These are phyloP conservation scores for Drosophila engyochracea DNA, from an alignment of 2,888 invertebrate genomes.

Conservation along the genomic window DNA sequence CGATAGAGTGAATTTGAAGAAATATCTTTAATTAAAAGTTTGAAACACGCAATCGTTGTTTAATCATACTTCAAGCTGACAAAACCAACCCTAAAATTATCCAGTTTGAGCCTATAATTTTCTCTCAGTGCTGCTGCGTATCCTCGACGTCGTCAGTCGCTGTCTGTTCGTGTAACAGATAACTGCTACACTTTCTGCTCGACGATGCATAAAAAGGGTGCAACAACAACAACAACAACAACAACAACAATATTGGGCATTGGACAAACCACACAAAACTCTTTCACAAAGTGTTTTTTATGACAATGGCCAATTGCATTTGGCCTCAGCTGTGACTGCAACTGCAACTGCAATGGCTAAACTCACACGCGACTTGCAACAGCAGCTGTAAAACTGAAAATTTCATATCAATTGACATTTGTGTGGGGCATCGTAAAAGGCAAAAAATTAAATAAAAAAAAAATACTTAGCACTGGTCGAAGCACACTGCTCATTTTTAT, in stretches of 20 bases:
- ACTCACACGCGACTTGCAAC: conserved; percentile 68
- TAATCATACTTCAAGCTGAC: not conserved
- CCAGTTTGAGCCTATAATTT: conserved; percentile 28
- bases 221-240: conserved; percentile 46
- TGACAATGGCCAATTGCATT: conserved; percentile 79
- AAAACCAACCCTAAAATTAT: not conserved
- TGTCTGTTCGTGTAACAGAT: conserved; percentile 62
- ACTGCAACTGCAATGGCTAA: conserved; percentile 33
- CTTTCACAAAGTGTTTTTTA: conserved; percentile 83
- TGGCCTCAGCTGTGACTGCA: conserved; percentile 55
- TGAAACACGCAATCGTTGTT: not conserved
- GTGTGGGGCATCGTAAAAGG: conserved; percentile 73
- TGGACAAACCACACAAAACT: conserved; percentile 62
- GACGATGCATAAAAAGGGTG: conserved; percentile 82
- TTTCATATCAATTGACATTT: conserved; percentile 82
- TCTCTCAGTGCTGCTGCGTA: conserved; percentile 48
- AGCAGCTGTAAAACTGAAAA: conserved; percentile 73
- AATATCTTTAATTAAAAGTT: not conserved
- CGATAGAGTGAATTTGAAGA: too few species aligned
- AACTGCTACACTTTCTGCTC: conserved; percentile 81
- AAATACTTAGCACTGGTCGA: conserved; percentile 48
- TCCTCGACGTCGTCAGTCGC: conserved; percentile 42
- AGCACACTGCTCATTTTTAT: conserved; percentile 55
- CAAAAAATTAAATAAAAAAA: conserved; percentile 27
- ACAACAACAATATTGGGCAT: conserved; percentile 9